Base-by-base conservation (phyloP, 2,888 invertebrate species). In the Cheilosia vulpina region DNA sequence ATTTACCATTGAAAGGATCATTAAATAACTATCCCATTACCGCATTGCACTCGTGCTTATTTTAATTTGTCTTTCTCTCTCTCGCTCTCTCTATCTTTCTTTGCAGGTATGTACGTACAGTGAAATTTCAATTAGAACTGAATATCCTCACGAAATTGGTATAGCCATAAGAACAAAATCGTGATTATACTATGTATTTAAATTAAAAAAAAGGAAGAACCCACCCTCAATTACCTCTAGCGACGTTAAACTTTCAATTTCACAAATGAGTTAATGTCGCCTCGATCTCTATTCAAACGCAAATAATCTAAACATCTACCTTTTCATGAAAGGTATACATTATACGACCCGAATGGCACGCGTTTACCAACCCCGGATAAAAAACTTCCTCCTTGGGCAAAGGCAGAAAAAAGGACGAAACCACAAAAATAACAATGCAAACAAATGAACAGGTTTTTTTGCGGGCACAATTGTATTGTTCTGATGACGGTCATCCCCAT, bases 381-480 rank as follows among this genome's bases (percentile, higher is more conserved):
- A 43, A 73, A 75, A 58, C 27, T 27, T 52, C 19, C 50, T 38
- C 24, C 50, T 19, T 31, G 41, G 24, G 52, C 9, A 47, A 47
- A 47, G 2, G 13, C 21, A 52, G 13, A 13, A 24, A 57, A 72
- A 57, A 63, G 55, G 57, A 52, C 71, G 38, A 71, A 71, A 79
- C 78, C 78, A 45, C 78, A 72, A 71, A 63, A 62, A 71, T 65
- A 79, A 72, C 71, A 79, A 79, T 71, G 63, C 71, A 79, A 79
- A 79, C 71, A 72, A 71, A 71, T 65, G 71, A 79, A 72, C 79
- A 65, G 58, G 53, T 77, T 77, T 77, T 77, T 76, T 68, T 68
- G 76, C 5, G 63, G 62, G 38, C 47, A 66, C 60, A 43, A 53
- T 52, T 50, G 71, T 53, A 66, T 72, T 72, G 52, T 66, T 60